Evolutionary conservation across 2,797 vertebrate species (phyloP).

Genomic region (Squalus acanthias): DNA sequence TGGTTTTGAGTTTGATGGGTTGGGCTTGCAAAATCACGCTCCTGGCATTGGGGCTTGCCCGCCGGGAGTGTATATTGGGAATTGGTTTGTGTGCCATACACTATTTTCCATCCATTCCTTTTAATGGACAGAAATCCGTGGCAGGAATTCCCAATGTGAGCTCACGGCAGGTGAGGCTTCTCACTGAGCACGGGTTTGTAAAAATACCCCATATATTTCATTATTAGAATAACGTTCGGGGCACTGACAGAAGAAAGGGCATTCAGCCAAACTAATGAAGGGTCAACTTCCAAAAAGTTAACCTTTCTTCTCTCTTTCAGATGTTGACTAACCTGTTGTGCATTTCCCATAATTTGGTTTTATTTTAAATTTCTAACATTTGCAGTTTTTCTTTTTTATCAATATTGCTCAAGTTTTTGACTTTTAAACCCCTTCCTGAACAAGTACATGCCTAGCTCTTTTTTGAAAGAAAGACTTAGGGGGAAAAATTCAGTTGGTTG

Average conservation of each 20-base stretch:
- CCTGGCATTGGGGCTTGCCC: background rate
- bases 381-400: background rate
- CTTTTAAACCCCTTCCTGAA: background rate
- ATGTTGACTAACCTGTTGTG: background rate
- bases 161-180: background rate
- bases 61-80: background rate
- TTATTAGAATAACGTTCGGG: background rate
- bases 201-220: background rate
- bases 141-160: background rate
- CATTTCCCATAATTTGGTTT: background rate
- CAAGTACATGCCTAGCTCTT: background rate
- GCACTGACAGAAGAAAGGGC: background rate
- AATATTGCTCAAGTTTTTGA: background rate
- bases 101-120: background rate
- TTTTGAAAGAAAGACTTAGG: too few relatives aligned
- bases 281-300: background rate
- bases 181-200: background rate
- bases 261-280: background rate
- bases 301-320: background rate
- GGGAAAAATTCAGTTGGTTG: too few relatives aligned
- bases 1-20: background rate
- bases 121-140: background rate
- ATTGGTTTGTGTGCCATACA: background rate
- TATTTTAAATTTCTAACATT: background rate
- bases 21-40: background rate